These are phyloP conservation scores for Lophius piscatorius DNA, from an alignment of 2,113 vertebrate species.

Conservation along the genomic window DNA sequence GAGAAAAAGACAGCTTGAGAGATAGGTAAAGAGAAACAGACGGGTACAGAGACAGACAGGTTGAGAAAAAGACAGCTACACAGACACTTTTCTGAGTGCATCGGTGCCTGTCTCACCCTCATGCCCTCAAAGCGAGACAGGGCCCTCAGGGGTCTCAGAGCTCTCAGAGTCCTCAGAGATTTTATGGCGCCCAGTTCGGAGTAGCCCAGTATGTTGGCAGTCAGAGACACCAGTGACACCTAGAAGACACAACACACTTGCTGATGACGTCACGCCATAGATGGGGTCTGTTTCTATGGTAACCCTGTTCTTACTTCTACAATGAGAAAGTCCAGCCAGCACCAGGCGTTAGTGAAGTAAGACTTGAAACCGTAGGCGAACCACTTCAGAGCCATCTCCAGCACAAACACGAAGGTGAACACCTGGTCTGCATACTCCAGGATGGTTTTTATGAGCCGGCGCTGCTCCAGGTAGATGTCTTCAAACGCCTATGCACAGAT, in stretches of 20 bases:
- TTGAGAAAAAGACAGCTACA: no score
- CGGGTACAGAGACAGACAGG: neutral
- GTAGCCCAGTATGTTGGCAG: constrained; percentile 93
- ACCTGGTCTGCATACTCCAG: constrained; percentile 93
- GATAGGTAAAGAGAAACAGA: no score
- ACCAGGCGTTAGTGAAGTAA: constrained; percentile 97
- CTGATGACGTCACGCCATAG: neutral
- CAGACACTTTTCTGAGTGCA: neutral
- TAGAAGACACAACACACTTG: constrained; percentile 58
- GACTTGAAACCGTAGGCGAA: constrained; percentile 92
- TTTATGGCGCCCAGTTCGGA: constrained; percentile 94
- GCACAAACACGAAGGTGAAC: constrained; percentile 92
- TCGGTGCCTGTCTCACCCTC: constrained; percentile 80
- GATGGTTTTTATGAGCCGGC: constrained; percentile 84
- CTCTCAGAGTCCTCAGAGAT: constrained; percentile 90
- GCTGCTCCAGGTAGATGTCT: constrained; percentile 91
- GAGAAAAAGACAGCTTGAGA: no score
- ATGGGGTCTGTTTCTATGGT: neutral
- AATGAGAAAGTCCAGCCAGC: constrained; percentile 97
- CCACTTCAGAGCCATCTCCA: constrained; percentile 98
- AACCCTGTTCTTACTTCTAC: constrained; percentile 85
- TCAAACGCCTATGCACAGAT: constrained; percentile 87
- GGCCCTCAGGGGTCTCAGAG: constrained; percentile 90
- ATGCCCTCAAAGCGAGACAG: constrained; percentile 96
- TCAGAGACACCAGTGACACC: constrained; percentile 94